Conservation (phyloP, 1,140 invertebrate species). For the Branchinecta lindahli region DNA sequence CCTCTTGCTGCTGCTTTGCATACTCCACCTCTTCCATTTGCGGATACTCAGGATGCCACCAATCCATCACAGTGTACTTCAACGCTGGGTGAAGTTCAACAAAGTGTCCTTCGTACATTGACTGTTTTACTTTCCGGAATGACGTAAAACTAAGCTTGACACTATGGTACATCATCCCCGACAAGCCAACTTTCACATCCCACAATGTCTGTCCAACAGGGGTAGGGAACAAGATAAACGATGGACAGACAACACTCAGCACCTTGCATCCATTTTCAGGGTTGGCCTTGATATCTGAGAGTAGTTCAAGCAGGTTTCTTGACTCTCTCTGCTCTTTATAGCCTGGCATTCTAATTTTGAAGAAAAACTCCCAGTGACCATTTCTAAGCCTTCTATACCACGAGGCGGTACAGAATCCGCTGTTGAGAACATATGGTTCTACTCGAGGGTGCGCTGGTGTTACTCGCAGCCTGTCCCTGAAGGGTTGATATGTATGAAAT, state of each 20-base stretch:
- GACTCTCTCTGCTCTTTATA: not conserved
- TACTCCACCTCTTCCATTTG: not conserved
- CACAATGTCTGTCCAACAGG: not conserved
- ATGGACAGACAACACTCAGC: not conserved
- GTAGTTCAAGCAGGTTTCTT: not conserved
- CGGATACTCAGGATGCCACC: constrained; percentile 9
- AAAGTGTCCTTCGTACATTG: not conserved
- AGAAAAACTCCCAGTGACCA: constrained; percentile 6
- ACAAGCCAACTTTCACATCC: not conserved
- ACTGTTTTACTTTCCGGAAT: not conserved
- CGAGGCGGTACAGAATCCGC: not conserved
- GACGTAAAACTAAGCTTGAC: not conserved
- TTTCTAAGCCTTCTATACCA: not conserved
- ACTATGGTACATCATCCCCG: not conserved
- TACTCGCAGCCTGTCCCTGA: not conserved
- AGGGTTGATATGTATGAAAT: not conserved
- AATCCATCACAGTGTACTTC: not conserved
- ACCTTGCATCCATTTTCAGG: not conserved
- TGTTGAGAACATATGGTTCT: not conserved
- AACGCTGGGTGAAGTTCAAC: constrained; percentile 1
- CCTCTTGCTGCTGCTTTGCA: not conserved
- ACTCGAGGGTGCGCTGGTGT: not conserved
- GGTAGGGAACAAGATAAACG: not conserved
- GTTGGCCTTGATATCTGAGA: not conserved
- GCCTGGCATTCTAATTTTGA: not conserved